Base-by-base conservation (phyloP, 2,888 invertebrate genomes). In the Neoscelio sp. region DNA sequence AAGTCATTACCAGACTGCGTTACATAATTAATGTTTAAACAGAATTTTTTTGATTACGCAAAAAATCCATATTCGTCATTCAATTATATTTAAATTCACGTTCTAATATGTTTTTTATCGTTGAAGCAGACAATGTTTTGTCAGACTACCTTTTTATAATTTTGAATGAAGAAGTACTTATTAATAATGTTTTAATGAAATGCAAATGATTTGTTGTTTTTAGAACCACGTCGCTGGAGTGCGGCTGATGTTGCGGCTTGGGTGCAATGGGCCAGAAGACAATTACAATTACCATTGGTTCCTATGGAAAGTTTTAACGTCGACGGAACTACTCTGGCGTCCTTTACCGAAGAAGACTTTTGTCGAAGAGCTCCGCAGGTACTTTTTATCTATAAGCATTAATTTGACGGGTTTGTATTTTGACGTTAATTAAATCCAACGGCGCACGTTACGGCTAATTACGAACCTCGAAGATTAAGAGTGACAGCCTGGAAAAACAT, bases 191-290 rank as follows among this genome's bases (percentile, higher is more conserved):
- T 23, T 23, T 23, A 23, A 23, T 23, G 23, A 23, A 23, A n/a
- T 6, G 23, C 6, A 23, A 23, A 23, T 46, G 15, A 23, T 46
- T 46, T 28, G 13, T 13, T 8, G 2, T 35, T 91, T 91, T 4
- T 91, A 98, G 98, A 98, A 93, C 98, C 98, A 80, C 93, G 94
- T 88, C 94, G 94, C 85, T 98, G 98, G 98, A 95, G 94, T 84
- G 92, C 94, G 10, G 93, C 94, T 74, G 96, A 98, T 89, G 97
- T 97, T 48, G 95, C 95, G 82, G 94, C 96, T 15, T 98, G 98
- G 98, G 93, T 98, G 75, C 93, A 95, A 89, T 97, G 96, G 94
- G 97, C 96, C 84, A 92, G 95, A 76, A 93, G 95, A 86, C 96
- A 97, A 89, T 95, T 95, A 90, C 94, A 94, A 83, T 91, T 96